A percentile compares a stretch with the other conserved stretches of the same genome.
These are phyloP conservation scores for Choristoneura fumiferana DNA, from an alignment of 1,140 invertebrate genomes.

Conservation along the genomic window DNA sequence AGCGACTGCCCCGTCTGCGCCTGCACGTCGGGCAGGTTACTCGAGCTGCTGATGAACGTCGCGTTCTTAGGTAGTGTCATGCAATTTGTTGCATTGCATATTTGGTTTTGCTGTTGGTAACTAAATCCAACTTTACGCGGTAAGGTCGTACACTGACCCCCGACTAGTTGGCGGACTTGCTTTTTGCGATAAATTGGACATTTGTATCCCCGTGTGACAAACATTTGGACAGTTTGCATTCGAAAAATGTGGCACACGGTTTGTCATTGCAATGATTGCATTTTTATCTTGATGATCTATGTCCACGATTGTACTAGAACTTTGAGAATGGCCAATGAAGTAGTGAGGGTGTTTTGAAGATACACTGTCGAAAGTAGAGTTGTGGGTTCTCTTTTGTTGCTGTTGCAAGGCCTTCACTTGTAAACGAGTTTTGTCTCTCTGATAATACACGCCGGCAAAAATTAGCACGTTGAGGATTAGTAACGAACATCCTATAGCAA, in stretches of 20 bases:
- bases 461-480: conserved; percentile 92
- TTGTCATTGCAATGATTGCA: conserved; percentile 82
- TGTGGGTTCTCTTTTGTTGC: conserved; percentile 84
- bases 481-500: conserved; percentile 92
- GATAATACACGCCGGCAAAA: conserved; percentile 92
- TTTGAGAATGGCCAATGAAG: conserved; percentile 83
- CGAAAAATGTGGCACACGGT: conserved; percentile 74
- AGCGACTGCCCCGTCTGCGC: conserved; percentile 66
- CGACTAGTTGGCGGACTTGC: conserved; percentile 80
- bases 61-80: conserved; percentile 81
- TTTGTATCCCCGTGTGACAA: conserved; percentile 80
- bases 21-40: conserved; percentile 78
- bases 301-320: conserved; percentile 87
- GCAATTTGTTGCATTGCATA: conserved; percentile 75
- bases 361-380: conserved; percentile 84
- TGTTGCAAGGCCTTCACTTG: conserved; percentile 88
- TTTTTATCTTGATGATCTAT: conserved; percentile 87
- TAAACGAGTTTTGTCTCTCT: conserved; percentile 88
- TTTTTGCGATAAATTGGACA: conserved; percentile 79
- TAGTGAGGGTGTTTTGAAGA: conserved; percentile 83
- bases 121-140: conserved; percentile 81
- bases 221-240: conserved; percentile 77
- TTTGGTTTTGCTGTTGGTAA: conserved; percentile 71
- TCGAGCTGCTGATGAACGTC: conserved; percentile 78
- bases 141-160: conserved; percentile 82